Evolutionary conservation across 2,113 vertebrate genomes (phyloP), one percentile per base, ranked within the genome.

Genomic region (Pteruthius melanotis): DNA sequence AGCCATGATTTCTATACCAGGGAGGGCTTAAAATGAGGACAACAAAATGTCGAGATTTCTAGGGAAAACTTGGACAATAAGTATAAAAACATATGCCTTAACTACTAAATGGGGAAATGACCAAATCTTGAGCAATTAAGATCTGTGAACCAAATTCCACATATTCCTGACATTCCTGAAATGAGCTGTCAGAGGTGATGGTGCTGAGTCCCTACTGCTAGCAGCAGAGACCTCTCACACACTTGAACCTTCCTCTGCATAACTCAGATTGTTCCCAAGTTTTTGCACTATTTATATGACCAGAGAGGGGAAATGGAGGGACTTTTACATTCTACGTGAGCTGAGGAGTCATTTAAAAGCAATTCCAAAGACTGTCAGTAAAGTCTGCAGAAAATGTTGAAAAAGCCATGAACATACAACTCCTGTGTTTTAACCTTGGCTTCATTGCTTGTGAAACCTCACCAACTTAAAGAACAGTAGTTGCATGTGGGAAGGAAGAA

Each of bases 91-190:
- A 1, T 31, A 4, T n/a, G 5, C 21, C 27, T 19, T 68, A 80
- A 50, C 9, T 8, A 61, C 16, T 31, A 70, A 80, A 65, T 8
- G 10, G 22, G 42, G 22, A 82, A 78, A 84, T 21, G 1, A 47
- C 4, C 1, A 0, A 23, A 76, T 59, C 39, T 81, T 3, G 2
- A 45, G 24, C 0, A 0, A 11, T 72, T 56, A 37, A 56, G 37
- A 57, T 24, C 66, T 90, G 20, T 72, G 63, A 92, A 72, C 26
- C 13, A 69, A 76, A 90, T 88, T 95, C 75, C 82, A 72, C 15
- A 12, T 91, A 90, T 79, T 90, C 53, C 40, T 93, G 66, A 65
- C 54, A 74, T 92, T 93, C 50, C 54, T 9, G 6, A 88, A 63
- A 47, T 82, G 85, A 45, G 40, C 31, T 94, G 57, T 68, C 60